These are phyloP conservation scores for Decapterus maruadsi DNA, from an alignment of 2,797 vertebrate genomes.

Conservation along the genomic window DNA sequence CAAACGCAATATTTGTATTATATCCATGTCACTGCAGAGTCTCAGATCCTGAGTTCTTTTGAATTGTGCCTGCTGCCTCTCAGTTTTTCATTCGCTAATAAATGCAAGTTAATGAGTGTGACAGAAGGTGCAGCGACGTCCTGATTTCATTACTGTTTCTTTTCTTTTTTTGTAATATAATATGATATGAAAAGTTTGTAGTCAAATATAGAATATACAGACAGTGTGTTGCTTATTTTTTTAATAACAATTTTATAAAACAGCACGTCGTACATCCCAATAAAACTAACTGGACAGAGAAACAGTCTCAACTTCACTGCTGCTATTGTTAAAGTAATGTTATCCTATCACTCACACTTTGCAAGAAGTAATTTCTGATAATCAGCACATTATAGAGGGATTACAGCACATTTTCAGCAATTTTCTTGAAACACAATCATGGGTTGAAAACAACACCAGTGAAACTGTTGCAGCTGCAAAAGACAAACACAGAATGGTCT, in stretches of 20 bases:
- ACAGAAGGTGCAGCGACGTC: not conserved
- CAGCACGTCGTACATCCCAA: no score
- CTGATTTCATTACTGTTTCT: not conserved
- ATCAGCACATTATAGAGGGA: not conserved
- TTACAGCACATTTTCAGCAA: no score
- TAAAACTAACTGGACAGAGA: no score
- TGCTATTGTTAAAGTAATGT: not conserved
- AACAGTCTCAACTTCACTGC: not conserved
- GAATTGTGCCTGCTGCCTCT: not conserved
- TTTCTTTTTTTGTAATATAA: not conserved
- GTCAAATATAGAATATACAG: not conserved
- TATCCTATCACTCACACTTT: not conserved
- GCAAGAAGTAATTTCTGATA: not conserved
- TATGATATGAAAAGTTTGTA: not conserved
- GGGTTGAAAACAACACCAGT: no score
- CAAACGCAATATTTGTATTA: slow-evolving; percentile 8
- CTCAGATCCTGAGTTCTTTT: not conserved
- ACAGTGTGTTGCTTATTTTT: not conserved
- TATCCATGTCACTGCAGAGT: not conserved
- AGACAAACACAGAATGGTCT: no score
- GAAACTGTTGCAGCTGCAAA: no score
- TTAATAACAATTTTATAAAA: no score
- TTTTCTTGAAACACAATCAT: no score
- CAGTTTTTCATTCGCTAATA: not conserved
- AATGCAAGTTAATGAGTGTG: not conserved